phyloP scores from a whole-genome alignment of 1,140 invertebrate species.

The Wasmannia auropunctata region DNA sequence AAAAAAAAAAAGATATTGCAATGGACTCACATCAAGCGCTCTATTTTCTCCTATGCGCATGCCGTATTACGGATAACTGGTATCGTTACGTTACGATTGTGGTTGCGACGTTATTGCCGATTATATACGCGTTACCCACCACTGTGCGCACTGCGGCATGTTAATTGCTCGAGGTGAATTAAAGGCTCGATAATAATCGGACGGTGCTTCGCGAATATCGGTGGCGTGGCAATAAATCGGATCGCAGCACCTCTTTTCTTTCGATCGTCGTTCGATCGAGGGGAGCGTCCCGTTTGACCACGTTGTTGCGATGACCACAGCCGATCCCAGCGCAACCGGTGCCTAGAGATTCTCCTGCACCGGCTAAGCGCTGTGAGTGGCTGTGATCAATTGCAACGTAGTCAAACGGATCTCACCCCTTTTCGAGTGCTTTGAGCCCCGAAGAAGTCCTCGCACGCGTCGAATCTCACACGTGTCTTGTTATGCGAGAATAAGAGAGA shows the following conservation, averaged over 20 bases:
- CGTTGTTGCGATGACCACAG: too few relatives aligned
- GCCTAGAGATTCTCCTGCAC: too few relatives aligned
- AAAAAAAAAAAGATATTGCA: conserved; percentile 35
- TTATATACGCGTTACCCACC: conserved; percentile 27
- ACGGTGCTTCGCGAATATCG: too few relatives aligned
- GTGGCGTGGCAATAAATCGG: too few relatives aligned
- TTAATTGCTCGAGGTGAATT: conserved; percentile 34
- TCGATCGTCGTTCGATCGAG: too few relatives aligned
- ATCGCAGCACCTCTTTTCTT: too few relatives aligned
- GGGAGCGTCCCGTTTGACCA: too few relatives aligned
- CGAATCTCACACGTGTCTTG: conserved; percentile 10
- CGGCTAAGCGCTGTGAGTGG: conserved; percentile 22
- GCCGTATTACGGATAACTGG: neutral
- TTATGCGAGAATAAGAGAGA: neutral
- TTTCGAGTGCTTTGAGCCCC: neutral
- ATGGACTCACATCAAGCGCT: conserved; percentile 33
- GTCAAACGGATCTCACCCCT: too few relatives aligned
- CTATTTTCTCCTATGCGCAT: conserved; percentile 33
- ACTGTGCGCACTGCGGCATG: conserved; percentile 18
- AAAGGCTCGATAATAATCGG: neutral
- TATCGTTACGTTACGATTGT: conserved; percentile 20
- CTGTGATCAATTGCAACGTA: too few relatives aligned
- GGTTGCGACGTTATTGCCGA: conserved; percentile 13
- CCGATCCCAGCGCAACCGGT: too few relatives aligned
- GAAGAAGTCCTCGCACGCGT: neutral